Conservation (phyloP, 2,888 invertebrate genomes). For the Anoncus sp. region DNA sequence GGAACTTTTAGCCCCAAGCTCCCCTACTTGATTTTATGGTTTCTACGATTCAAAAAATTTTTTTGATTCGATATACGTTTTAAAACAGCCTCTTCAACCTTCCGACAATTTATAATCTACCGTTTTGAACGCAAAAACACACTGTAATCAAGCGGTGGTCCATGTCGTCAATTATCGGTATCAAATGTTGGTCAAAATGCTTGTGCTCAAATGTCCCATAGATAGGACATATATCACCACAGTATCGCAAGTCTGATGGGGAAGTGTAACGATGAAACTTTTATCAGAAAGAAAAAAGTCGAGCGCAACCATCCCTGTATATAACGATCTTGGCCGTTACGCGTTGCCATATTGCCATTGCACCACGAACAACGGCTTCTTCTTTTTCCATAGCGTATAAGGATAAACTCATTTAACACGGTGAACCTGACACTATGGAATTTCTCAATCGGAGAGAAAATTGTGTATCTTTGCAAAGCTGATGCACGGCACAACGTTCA, state of each 20-base stretch:
- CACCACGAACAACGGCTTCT: slow-evolving; percentile 11
- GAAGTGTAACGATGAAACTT: neutral
- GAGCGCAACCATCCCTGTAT: neutral
- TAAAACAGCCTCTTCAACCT: no score
- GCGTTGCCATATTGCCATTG: slow-evolving; percentile 44
- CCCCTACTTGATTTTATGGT: no score
- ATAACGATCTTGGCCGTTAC: slow-evolving; percentile 54
- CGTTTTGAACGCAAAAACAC: no score
- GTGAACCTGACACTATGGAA: slow-evolving; percentile 18
- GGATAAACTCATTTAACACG: neutral
- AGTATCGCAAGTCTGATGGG: slow-evolving; percentile 1
- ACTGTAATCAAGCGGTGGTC: no score
- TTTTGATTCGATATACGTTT: no score
- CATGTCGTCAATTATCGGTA: no score
- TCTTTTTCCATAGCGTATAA: neutral
- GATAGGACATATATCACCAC: neutral
- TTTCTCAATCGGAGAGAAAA: neutral
- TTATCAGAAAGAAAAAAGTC: slow-evolving; percentile 24
- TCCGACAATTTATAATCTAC: no score
- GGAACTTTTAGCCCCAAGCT: no score
- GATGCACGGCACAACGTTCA: neutral
- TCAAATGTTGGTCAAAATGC: no score
- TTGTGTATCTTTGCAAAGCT: neutral
- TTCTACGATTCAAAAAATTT: no score
- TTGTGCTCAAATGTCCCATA: no score